Conservation (phyloP, 1,140 invertebrate genomes). For the Epicauta chinensis region DNA sequence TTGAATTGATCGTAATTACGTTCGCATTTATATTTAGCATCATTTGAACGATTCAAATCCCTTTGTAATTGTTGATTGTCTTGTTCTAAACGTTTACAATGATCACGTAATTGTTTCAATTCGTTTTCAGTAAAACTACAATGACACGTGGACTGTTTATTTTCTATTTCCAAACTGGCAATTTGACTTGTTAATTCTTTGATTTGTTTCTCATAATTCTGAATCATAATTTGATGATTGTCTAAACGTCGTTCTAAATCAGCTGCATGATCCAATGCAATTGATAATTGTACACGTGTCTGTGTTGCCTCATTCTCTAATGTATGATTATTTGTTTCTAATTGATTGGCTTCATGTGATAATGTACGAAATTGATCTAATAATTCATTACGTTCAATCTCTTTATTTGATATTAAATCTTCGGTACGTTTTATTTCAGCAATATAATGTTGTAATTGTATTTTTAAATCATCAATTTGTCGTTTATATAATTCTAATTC, state of each 20-base stretch:
- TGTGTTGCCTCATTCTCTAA: constrained; percentile 63
- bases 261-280: constrained; percentile 46
- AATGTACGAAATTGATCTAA: constrained; percentile 64
- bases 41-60: constrained; percentile 42
- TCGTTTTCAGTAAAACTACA: constrained; percentile 43
- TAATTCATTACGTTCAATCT: constrained; percentile 64
- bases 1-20: constrained; percentile 37
- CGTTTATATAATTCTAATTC: constrained; percentile 56
- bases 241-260: constrained; percentile 49
- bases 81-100: constrained; percentile 49
- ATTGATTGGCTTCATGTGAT: constrained; percentile 60
- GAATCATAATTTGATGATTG: constrained; percentile 47
- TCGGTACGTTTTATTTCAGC: constrained; percentile 62
- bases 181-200: constrained; percentile 47
- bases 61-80: constrained; percentile 47
- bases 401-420: constrained; percentile 60
- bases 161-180: constrained; percentile 48
- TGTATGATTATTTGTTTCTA: constrained; percentile 66
- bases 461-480: constrained; percentile 61
- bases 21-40: constrained; percentile 18
- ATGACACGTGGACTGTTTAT: constrained; percentile 43
- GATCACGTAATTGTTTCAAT: constrained; percentile 45
- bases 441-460: constrained; percentile 66
- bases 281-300: constrained; percentile 48
- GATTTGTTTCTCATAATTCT: constrained; percentile 51